Evolutionary conservation across 1,140 invertebrate genomes (phyloP).

Genomic region (Hyles euphorbiae): DNA sequence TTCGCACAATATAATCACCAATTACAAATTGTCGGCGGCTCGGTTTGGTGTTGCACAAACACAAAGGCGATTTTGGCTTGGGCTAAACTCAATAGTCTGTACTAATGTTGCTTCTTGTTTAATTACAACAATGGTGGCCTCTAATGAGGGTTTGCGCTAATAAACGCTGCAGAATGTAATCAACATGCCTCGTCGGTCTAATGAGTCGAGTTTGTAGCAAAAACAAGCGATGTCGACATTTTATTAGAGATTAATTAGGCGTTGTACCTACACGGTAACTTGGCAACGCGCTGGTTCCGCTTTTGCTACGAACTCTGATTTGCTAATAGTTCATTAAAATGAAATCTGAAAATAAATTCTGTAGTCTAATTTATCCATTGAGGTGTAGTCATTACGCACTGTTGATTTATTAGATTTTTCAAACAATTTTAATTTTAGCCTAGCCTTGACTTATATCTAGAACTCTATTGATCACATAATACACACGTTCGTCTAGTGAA

Average conservation of each 20-base stretch:
- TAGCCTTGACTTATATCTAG: slow-evolving; percentile 2
- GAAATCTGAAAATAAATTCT: too few species aligned
- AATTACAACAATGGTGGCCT: slow-evolving; percentile 74
- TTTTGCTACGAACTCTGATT: slow-evolving; percentile 32
- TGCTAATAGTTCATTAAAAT: slow-evolving; percentile 14
- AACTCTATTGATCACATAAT: slow-evolving; percentile 65
- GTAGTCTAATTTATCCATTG: too few species aligned
- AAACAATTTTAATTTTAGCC: too few species aligned
- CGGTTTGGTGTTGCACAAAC: slow-evolving; percentile 26
- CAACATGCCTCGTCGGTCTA: slow-evolving; percentile 72
- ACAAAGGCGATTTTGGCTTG: slow-evolving; percentile 44
- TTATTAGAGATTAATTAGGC: slow-evolving; percentile 72
- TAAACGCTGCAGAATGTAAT: slow-evolving; percentile 74
- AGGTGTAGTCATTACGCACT: too few species aligned
- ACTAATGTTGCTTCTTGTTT: slow-evolving; percentile 64
- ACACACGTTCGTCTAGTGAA: slow-evolving; percentile 51
- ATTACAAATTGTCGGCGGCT: slow-evolving; percentile 9
- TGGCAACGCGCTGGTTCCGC: slow-evolving; percentile 1
- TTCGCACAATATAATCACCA: slow-evolving; percentile 52
- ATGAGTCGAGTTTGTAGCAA: slow-evolving; percentile 70
- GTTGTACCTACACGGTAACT: slow-evolving; percentile 56
- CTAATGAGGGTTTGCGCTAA: slow-evolving; percentile 73
- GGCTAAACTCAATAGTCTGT: slow-evolving; percentile 31
- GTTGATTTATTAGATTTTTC: too few species aligned
- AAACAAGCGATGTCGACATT: slow-evolving; percentile 68